Evolutionary conservation across 2,888 invertebrate genomes (phyloP).

Genomic region (Dioctria linearis): DNA sequence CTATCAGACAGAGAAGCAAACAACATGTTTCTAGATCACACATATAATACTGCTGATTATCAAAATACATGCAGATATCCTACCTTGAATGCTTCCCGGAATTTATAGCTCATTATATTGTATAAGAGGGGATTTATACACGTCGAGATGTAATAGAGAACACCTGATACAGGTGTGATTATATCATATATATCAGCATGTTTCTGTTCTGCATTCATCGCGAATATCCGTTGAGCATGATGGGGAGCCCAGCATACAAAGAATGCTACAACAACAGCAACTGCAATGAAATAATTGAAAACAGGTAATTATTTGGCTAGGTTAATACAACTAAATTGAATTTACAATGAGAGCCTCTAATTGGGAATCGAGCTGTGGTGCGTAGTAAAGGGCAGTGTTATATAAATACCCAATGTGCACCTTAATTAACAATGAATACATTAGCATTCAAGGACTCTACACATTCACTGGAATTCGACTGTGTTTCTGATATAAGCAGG

Average conservation of each 20-base stretch:
- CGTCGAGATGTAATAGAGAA: slow-evolving; percentile 89
- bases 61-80: slow-evolving; percentile 52
- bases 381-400: too few relatives aligned
- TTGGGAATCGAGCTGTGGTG: too few relatives aligned
- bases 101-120: slow-evolving; percentile 92
- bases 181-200: slow-evolving; percentile 54
- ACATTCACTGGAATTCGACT: too few relatives aligned
- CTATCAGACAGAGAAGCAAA: slow-evolving; percentile 57
- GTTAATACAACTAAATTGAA: too few relatives aligned
- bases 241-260: slow-evolving; percentile 90
- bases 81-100: slow-evolving; percentile 90
- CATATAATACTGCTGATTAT: slow-evolving; percentile 55
- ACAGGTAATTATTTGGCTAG: too few relatives aligned
- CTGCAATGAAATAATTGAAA: slow-evolving; percentile 69
- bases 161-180: slow-evolving; percentile 79
- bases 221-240: slow-evolving; percentile 86
- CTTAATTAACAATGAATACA: too few relatives aligned
- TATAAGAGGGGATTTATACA: slow-evolving; percentile 91
- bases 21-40: slow-evolving; percentile 59
- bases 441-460: too few relatives aligned
- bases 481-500: too few relatives aligned
- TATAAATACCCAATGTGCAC: too few relatives aligned
- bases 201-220: slow-evolving; percentile 70
- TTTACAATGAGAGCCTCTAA: too few relatives aligned
- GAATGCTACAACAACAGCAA: slow-evolving; percentile 83